Evolutionary conservation across 2,888 invertebrate genomes (phyloP).

Genomic region (Epirrhoe tristata): DNA sequence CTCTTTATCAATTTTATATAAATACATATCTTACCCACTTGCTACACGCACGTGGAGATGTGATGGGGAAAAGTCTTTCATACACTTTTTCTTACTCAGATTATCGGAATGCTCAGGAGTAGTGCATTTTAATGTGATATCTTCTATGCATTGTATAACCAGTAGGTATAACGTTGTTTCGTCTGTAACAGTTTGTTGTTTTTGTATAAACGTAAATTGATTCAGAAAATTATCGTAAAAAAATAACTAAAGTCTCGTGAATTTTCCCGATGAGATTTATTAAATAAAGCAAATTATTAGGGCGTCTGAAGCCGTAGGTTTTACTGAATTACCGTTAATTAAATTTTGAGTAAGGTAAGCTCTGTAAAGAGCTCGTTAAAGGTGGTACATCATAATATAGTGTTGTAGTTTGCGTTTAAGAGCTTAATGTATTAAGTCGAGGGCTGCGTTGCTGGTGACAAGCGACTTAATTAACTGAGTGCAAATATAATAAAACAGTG

Average conservation of each 20-base stretch:
- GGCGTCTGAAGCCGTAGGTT: constrained; percentile 36
- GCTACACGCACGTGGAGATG: too few species aligned
- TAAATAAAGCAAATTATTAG: constrained; percentile 30
- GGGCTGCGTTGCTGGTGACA: constrained; percentile 70
- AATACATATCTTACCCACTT: too few species aligned
- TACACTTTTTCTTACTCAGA: too few species aligned
- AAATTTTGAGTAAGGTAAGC: constrained; percentile 65
- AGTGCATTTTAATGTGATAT: too few species aligned
- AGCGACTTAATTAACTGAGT: constrained; percentile 75
- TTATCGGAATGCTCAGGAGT: too few species aligned
- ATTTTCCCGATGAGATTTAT: constrained; percentile 32
- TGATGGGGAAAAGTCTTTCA: too few species aligned
- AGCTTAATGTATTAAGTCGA: constrained; percentile 74
- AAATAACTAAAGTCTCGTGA: background rate
- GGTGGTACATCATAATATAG: constrained; percentile 66
- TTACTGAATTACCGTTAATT: constrained; percentile 64
- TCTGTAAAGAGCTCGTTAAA: constrained; percentile 66
- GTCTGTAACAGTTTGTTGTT: background rate
- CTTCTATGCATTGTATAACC: too few species aligned
- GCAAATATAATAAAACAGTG: constrained; percentile 63
- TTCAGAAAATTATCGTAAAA: background rate
- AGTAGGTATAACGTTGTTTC: constrained; percentile 1
- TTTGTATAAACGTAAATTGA: background rate
- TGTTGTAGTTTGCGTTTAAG: constrained; percentile 73
- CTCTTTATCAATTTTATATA: too few species aligned